Percentiles rank a stretch among this genome's conserved stretches.
These are phyloP conservation scores for Eristalis tenax DNA, from an alignment of 2,888 invertebrate species.

Conservation along the genomic window DNA sequence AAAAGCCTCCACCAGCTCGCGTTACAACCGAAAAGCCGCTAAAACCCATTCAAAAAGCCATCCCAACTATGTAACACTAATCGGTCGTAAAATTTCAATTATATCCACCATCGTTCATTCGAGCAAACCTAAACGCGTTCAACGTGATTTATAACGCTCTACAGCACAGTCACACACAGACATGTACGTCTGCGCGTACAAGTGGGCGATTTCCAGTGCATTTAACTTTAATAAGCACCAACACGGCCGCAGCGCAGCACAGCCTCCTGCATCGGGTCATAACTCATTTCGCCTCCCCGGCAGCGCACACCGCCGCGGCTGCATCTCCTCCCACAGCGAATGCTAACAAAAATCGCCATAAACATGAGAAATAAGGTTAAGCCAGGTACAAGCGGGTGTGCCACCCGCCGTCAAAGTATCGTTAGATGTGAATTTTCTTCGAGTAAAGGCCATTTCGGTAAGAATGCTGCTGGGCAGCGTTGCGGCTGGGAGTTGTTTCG, in stretches of 20 bases:
- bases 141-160: slow-evolving; percentile 20
- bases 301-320: neutral
- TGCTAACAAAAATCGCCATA: slow-evolving; percentile 54
- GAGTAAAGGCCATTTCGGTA: slow-evolving; percentile 11
- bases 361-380: slow-evolving; percentile 58
- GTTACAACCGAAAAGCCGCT: neutral
- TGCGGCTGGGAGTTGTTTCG: neutral
- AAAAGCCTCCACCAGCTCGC: neutral
- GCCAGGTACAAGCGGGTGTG: slow-evolving; percentile 53
- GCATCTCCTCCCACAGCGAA: neutral
- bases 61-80: neutral
- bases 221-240: slow-evolving; percentile 60
- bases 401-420: slow-evolving; percentile 27
- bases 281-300: slow-evolving; percentile 35
- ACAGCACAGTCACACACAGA: neutral
- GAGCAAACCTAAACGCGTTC: slow-evolving; percentile 33
- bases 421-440: slow-evolving; percentile 36
- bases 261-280: slow-evolving; percentile 28
- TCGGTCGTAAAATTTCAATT: slow-evolving; percentile 43
- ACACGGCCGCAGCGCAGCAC: slow-evolving; percentile 33
- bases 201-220: slow-evolving; percentile 48
- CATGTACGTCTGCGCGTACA: slow-evolving; percentile 11
- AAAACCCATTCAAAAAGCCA: neutral
- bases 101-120: slow-evolving; percentile 9
- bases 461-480: slow-evolving; percentile 21